Conservation (phyloP, 2,888 invertebrate species). For the Protonemura montana region DNA sequence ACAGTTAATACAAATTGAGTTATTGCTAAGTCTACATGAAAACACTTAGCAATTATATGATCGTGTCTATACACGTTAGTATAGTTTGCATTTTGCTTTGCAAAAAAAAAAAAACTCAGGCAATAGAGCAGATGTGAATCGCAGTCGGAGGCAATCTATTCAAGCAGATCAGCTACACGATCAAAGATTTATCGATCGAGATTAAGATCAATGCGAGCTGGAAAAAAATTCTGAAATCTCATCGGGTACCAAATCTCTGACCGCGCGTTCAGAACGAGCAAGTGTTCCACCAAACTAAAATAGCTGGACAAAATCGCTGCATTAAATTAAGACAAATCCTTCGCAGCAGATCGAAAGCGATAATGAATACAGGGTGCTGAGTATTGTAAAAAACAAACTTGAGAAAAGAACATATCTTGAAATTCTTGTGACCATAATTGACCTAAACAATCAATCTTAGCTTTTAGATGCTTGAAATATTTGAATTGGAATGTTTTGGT, state of each 20-base stretch:
- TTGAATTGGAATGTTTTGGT: not conserved
- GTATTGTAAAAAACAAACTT: not conserved
- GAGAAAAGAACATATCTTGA: not conserved
- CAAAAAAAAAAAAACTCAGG: not conserved
- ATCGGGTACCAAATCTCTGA: not conserved
- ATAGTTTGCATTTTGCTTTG: not conserved
- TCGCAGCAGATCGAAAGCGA: not conserved
- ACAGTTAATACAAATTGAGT: not conserved
- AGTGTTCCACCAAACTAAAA: not conserved
- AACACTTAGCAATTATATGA: not conserved
- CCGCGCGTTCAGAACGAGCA: not conserved
- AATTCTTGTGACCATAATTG: not conserved
- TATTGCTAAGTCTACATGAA: not conserved
- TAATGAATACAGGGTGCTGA: not conserved
- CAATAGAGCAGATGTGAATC: not conserved
- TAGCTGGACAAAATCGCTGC: not conserved
- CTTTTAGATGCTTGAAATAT: not conserved
- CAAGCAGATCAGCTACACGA: not conserved
- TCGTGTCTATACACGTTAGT: not conserved
- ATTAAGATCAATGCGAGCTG: not conserved
- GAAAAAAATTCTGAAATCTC: not conserved
- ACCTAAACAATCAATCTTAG: not conserved
- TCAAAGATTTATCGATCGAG: not conserved
- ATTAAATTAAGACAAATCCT: conserved; percentile 7
- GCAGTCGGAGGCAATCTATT: not conserved